phyloP scores from a whole-genome alignment of 92 coral and sea anemone genomes.

The Palythoa caribaeorum region DNA sequence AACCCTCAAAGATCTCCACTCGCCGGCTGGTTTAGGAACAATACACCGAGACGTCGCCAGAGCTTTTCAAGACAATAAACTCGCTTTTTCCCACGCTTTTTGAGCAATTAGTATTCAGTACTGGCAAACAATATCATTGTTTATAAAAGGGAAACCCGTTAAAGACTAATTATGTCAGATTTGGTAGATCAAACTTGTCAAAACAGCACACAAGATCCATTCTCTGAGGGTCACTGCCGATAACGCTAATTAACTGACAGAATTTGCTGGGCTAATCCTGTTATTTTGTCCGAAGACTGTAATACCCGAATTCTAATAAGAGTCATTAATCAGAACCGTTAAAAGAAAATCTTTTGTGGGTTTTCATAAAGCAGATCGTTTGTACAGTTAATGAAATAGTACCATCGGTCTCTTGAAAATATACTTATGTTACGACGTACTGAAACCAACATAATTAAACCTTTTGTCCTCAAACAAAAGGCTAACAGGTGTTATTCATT shows the following conservation, averaged over 20 bases:
- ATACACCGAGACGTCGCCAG: background rate
- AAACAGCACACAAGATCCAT: constrained; percentile 3
- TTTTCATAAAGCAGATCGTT: background rate
- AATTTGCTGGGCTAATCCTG: background rate
- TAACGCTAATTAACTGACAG: background rate
- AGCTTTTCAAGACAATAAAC: constrained; percentile 45
- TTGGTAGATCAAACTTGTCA: constrained; percentile 6
- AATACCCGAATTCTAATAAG: background rate
- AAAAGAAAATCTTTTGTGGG: background rate
- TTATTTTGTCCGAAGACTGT: background rate
- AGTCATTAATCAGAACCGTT: background rate
- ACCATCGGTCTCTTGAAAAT: background rate
- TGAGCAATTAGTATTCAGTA: constrained; percentile 38
- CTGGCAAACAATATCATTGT: background rate
- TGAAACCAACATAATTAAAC: background rate
- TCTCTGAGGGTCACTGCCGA: background rate
- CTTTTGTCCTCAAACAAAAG: no score
- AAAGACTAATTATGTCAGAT: constrained; percentile 15
- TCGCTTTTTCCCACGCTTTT: constrained; percentile 74
- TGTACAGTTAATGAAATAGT: background rate
- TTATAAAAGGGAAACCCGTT: constrained; percentile 29
- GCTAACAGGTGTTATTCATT: background rate
- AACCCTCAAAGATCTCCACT: background rate
- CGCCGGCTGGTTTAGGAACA: constrained; percentile 27
- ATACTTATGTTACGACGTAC: background rate